Conservation (phyloP, 2,113 vertebrate genomes). For the Aspidoscelis tigris region DNA sequence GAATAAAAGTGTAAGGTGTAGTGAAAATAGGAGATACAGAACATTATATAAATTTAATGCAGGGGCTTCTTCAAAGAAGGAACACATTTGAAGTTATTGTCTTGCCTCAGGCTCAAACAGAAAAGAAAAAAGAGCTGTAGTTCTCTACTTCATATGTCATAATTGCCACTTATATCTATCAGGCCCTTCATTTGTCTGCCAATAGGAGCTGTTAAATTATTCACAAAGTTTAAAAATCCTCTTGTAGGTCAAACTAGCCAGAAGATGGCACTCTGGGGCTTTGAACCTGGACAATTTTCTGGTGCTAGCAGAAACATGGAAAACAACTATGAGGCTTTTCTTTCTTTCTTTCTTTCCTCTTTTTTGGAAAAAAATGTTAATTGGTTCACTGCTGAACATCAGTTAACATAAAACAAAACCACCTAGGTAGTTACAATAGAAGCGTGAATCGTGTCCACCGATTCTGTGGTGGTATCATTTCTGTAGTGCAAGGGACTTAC, state of each 20-base stretch:
- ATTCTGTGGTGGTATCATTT: neutral
- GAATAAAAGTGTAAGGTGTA: neutral
- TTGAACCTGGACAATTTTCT: neutral
- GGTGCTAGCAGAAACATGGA: accelerated
- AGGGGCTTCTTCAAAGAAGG: neutral
- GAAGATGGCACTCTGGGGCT: constrained; percentile 73
- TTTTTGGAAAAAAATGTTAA: constrained; percentile 45
- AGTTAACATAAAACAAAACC: constrained; percentile 34
- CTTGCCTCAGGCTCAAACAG: neutral
- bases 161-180: neutral
- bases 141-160: neutral
- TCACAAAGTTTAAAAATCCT: constrained; percentile 34
- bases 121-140: neutral
- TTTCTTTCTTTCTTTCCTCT: too few relatives aligned
- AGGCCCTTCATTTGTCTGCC: neutral
- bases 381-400: constrained; percentile 56
- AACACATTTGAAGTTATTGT: neutral
- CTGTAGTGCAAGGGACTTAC: constrained; percentile 21
- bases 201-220: constrained; percentile 41
- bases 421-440: neutral
- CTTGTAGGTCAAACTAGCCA: constrained; percentile 31
- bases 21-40: neutral
- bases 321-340: constrained; percentile 6
- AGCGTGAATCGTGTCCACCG: constrained; percentile 20
- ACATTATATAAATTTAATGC: neutral